phyloP scores from a whole-genome alignment of 2,888 invertebrate genomes.

The Ecliptopera silaceata region DNA sequence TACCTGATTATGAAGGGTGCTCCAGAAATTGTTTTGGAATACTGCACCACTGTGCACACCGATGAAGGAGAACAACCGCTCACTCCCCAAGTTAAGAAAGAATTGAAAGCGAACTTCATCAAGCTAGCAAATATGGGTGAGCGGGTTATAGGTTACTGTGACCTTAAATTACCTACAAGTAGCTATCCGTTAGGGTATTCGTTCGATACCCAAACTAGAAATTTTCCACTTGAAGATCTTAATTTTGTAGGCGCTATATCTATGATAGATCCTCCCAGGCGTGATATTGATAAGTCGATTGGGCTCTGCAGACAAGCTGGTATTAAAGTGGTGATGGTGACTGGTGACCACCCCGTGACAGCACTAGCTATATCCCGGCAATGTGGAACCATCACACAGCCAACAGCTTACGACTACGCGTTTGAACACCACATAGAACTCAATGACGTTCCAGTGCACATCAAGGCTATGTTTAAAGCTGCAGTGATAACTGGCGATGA shows the following conservation, averaged over 20 bases:
- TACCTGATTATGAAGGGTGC: conserved; percentile 90
- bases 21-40: conserved; percentile 87
- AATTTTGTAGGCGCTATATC: conserved; percentile 86
- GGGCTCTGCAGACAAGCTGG: conserved; percentile 86
- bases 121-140: conserved; percentile 94
- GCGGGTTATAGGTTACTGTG: conserved; percentile 93
- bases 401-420: conserved; percentile 88
- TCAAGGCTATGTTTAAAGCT: conserved; percentile 67
- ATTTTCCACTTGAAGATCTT: conserved; percentile 86
- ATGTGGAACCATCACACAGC: conserved; percentile 85
- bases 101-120: conserved; percentile 86
- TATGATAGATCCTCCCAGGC: conserved; percentile 88
- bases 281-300: conserved; percentile 86
- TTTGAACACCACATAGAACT: conserved; percentile 82
- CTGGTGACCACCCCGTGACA: conserved; percentile 89
- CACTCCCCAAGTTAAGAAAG: conserved; percentile 70
- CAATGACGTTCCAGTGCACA: conserved; percentile 74
- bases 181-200: conserved; percentile 75
- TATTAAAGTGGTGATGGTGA: conserved; percentile 89
- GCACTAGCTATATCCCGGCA: conserved; percentile 88
- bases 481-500: conserved; percentile 79
- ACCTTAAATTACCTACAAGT: conserved; percentile 83
- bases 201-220: conserved; percentile 83
- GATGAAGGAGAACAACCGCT: conserved; percentile 80
- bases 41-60: conserved; percentile 81